A percentile compares a stretch with the other conserved stretches of the same genome.
Conservation (phyloP, 2,113 vertebrate species). For the Catharus fuscescens region DNA sequence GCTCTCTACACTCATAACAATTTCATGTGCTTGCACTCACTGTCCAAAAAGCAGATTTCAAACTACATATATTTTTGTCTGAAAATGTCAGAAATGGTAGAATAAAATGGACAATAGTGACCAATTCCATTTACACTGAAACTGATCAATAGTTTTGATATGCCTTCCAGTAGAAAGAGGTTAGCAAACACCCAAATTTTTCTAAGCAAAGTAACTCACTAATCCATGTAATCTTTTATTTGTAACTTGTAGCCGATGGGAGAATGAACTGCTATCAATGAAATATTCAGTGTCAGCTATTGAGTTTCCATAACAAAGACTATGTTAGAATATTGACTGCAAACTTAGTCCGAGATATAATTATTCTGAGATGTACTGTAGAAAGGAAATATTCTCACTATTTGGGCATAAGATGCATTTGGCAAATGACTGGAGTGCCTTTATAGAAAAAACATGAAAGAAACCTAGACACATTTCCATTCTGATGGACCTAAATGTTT, state of each 20-base stretch:
- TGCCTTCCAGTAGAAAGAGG: neutral
- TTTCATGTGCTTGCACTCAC: neutral
- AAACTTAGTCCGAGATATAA: neutral
- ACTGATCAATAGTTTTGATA: neutral
- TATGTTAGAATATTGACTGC: neutral
- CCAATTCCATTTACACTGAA: neutral
- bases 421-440: neutral
- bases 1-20: slow-evolving; percentile 16
- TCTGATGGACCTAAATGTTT: slow-evolving; percentile 43
- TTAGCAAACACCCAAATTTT: neutral
- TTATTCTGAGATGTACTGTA: neutral
- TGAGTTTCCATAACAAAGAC: slow-evolving; percentile 35
- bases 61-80: slow-evolving; percentile 35
- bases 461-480: slow-evolving; percentile 5
- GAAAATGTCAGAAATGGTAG: neutral
- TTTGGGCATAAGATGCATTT: neutral
- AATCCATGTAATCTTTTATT: neutral
- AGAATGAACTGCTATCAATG: neutral
- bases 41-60: slow-evolving; percentile 24
- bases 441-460: slow-evolving; percentile 24
- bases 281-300: neutral
- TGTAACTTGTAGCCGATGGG: neutral
- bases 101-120: neutral
- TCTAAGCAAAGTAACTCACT: neutral
- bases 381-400: neutral